A percentile compares a stretch with the other conserved stretches of the same genome.
Evolutionary conservation across 2,888 invertebrate species (phyloP).

Genomic region (Meandrusa payeni): DNA sequence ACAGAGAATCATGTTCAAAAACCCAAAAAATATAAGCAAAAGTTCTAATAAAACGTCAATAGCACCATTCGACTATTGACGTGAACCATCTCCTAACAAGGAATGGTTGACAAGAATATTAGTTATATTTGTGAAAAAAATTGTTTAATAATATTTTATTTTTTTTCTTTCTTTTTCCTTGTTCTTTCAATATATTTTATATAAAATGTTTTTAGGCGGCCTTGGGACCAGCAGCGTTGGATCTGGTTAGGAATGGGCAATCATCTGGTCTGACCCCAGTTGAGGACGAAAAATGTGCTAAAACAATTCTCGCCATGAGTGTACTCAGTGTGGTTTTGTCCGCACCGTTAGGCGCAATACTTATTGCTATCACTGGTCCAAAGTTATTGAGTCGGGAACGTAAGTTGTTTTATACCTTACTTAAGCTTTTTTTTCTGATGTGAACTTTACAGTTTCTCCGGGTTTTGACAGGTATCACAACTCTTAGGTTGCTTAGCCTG

Average conservation of each 20-base stretch:
- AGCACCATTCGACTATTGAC: too few relatives aligned
- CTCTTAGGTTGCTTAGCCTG: too few relatives aligned
- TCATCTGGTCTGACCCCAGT: conserved; percentile 61
- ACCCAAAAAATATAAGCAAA: neutral
- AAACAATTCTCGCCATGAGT: conserved; percentile 84
- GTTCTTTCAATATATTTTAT: conserved; percentile 4
- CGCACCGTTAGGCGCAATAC: conserved; percentile 86
- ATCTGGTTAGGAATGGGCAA: conserved; percentile 61
- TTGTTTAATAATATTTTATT: too few relatives aligned
- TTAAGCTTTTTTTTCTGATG: neutral
- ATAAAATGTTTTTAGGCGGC: conserved; percentile 85
- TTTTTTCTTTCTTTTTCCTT: too few relatives aligned
- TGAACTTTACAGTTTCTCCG: too few relatives aligned
- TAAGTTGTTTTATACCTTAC: conserved; percentile 32
- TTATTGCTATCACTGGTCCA: conserved; percentile 85
- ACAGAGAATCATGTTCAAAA: too few relatives aligned
- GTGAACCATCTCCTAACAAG: too few relatives aligned
- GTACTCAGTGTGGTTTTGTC: conserved; percentile 88
- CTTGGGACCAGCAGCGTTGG: conserved; percentile 84
- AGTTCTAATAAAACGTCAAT: neutral
- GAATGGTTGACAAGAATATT: too few relatives aligned
- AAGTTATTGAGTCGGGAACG: conserved; percentile 61
- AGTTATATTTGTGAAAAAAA: too few relatives aligned
- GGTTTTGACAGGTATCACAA: too few relatives aligned
- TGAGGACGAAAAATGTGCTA: conserved; percentile 74